A percentile compares a stretch with the other conserved stretches of the same genome.
phyloP scores from a whole-genome alignment of 23 tunicate genomes.

The Trididemnum nubilum region DNA sequence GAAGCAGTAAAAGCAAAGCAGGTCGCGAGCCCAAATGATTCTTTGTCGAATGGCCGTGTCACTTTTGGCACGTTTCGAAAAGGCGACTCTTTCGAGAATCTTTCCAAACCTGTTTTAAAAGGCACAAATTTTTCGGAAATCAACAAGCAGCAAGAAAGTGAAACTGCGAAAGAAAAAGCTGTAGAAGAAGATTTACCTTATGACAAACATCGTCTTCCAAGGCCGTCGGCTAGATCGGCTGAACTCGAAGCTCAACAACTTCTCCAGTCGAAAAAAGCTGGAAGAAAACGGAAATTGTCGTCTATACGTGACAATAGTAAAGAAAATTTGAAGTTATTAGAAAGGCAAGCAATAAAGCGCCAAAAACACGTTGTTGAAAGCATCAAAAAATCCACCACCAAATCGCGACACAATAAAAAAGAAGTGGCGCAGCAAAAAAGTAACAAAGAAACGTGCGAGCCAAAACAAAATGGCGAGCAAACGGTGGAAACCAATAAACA shows the following conservation, averaged over 20 bases:
- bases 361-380: background rate
- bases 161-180: background rate
- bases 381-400: background rate
- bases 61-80: slow-evolving; percentile 35
- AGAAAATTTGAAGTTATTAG: background rate
- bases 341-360: slow-evolving; percentile 8
- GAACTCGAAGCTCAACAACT: slow-evolving; percentile 53
- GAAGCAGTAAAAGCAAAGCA: background rate
- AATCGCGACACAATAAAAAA: background rate
- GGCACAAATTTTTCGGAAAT: background rate
- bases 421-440: background rate
- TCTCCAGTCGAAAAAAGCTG: slow-evolving; percentile 9
- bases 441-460: background rate
- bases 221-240: slow-evolving; percentile 56
- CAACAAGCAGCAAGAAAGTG: background rate
- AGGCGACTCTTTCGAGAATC: slow-evolving; percentile 45
- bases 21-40: background rate
- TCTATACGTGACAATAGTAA: background rate
- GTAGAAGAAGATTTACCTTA: background rate
- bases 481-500: background rate
- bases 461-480: slow-evolving; percentile 9
- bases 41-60: background rate
- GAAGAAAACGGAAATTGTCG: slow-evolving; percentile 34
- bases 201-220: slow-evolving; percentile 53
- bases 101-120: slow-evolving; percentile 11